Percentiles rank a stretch among this genome's conserved stretches.
phyloP scores from a whole-genome alignment of 2,888 invertebrate species.

The Ceramica pisi region DNA sequence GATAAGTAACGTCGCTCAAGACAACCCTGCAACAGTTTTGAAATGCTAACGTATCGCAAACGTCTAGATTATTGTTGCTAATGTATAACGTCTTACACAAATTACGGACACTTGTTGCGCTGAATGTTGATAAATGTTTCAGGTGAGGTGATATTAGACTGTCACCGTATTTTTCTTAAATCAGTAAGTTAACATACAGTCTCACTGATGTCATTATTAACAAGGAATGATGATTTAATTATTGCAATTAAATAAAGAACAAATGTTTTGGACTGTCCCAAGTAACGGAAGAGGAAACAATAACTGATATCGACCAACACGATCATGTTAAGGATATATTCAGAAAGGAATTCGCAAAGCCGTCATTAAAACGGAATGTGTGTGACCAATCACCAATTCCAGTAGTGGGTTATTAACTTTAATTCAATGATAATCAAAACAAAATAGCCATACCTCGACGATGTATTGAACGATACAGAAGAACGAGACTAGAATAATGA shows the following conservation, averaged over 20 bases:
- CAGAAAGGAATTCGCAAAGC: slow-evolving; percentile 28
- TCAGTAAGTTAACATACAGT: background rate
- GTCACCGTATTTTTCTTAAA: slow-evolving; percentile 29
- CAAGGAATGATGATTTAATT: background rate
- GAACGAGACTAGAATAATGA: slow-evolving; percentile 53
- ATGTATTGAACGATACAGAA: slow-evolving; percentile 28
- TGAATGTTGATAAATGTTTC: slow-evolving; percentile 42
- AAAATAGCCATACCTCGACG: slow-evolving; percentile 21
- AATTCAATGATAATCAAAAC: slow-evolving; percentile 20
- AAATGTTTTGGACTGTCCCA: slow-evolving; percentile 2
- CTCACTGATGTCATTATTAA: background rate
- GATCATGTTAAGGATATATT: slow-evolving; percentile 31
- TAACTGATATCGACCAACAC: slow-evolving; percentile 26
- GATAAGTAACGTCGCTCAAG: slow-evolving; percentile 49
- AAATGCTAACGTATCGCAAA: slow-evolving; percentile 42
- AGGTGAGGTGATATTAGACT: slow-evolving; percentile 28
- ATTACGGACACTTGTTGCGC: slow-evolving; percentile 52
- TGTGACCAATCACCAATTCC: slow-evolving; percentile 29
- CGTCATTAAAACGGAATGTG: slow-evolving; percentile 41
- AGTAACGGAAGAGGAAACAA: slow-evolving; percentile 49
- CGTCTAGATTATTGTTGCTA: slow-evolving; percentile 53
- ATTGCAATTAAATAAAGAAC: background rate
- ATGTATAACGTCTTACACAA: slow-evolving; percentile 48
- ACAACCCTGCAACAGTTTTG: slow-evolving; percentile 48
- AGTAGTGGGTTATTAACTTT: slow-evolving; percentile 13